Evolutionary conservation across 2,888 invertebrate genomes (phyloP), one percentile per base, ranked within the genome.

Genomic region (Drosophila maculinotata): DNA sequence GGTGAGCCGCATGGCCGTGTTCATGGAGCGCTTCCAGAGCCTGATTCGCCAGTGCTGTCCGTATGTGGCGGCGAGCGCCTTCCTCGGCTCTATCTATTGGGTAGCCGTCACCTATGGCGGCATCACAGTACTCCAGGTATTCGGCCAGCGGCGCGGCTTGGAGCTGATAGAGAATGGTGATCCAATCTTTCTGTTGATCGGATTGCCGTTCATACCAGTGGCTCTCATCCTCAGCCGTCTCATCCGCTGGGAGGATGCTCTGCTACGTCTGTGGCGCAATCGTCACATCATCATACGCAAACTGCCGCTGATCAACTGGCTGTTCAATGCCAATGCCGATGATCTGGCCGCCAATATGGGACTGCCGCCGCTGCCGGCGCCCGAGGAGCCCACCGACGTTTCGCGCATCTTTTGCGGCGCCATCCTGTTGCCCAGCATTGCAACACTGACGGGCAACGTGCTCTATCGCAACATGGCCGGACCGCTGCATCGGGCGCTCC

Each of bases 71-170:
- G 98, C 97, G 17, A 97, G 97, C 10, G 95, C 97, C 60, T 94
- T 98, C 44, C 94, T 98, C 6, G 98, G 98, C 0, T 97, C 97
- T 0, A 94, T 98, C 72, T 99, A 98, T 91, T 99, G 98, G 98
- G 97, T 97, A 38, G 98, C 98, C 5, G 97, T 98, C 7, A 98
- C 98, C 0, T 99, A 97, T 91, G 99, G 98, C 39, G 98, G 98
- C 52, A 95, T 98, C 10, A 98, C 98, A 44, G 96, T 98, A 10
- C 95, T 98, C 95, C 97, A 97, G 94, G 95, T 95, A 53, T 94
- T 98, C 20, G 99, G 99, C 0, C 97, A 97, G 89, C 95, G 97
- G 87, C 97, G 98, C 91, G 99, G 98, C 4, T 92, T 98, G 51
- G 94, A 95, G 76, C 94, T 98, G 90, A 97, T 99, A 97, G 98